phyloP scores from a whole-genome alignment of 2,797 vertebrate genomes.

The Masticophis lateralis region DNA sequence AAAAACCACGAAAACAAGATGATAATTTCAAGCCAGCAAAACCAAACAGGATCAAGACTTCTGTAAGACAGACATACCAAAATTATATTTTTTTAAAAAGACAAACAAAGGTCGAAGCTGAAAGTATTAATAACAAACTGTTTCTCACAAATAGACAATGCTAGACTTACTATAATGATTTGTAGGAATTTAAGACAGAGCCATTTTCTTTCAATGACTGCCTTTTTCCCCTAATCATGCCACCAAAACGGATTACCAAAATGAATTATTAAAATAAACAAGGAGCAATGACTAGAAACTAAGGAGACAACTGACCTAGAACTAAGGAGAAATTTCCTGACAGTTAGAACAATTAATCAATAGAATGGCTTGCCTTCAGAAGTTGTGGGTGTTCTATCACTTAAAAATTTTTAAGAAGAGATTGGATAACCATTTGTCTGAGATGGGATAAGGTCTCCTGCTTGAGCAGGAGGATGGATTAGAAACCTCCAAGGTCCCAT shows the following conservation, averaged over 20 bases:
- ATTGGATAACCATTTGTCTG: neutral
- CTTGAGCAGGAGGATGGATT: neutral
- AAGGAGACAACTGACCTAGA: neutral
- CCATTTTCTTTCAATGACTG: neutral
- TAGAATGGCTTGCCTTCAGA: neutral
- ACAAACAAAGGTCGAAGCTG: neutral
- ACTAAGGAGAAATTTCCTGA: neutral
- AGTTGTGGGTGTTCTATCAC: neutral
- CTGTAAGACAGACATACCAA: neutral
- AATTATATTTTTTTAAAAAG: neutral
- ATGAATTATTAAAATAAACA: neutral
- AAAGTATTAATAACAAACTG: neutral
- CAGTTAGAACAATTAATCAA: neutral
- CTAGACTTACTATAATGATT: neutral
- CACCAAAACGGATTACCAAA: neutral
- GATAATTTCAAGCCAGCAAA: constrained; percentile 1
- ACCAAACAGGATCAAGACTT: neutral
- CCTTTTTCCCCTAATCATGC: neutral
- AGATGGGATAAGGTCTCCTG: neutral
- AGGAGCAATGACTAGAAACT: neutral
- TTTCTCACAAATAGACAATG: neutral
- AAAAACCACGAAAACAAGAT: neutral
- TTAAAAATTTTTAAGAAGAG: neutral
- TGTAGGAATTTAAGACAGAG: neutral
- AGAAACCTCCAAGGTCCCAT: neutral